Evolutionary conservation across 2,797 vertebrate genomes (phyloP), one percentile per base, ranked within the genome.

Genomic region (Sciaenops ocellatus): DNA sequence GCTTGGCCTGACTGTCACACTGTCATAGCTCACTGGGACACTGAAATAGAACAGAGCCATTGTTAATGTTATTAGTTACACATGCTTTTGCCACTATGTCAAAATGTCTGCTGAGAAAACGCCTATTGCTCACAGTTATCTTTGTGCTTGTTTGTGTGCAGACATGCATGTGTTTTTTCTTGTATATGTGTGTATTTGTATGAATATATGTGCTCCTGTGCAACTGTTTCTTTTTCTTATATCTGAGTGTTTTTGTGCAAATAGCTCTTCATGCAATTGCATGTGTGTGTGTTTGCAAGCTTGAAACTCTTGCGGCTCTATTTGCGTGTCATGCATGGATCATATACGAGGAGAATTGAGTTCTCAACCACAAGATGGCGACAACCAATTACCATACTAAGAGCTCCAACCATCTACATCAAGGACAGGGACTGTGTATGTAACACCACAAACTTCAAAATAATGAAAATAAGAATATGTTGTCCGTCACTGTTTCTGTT

Each of bases 281-380:
- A 24, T 63, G 11, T 50, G 10, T 22, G 22, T 55, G 10, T 55
- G 34, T 66, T 28, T 46, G 38, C 8, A 24, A 51, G 20, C 15
- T 4, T 75, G 34, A 38, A 38, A 38, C 34, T 38, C 34, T 34
- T 9, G 34, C 8, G 8, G 18, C 11, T 38, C n/a, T 30, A 41
- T 42, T 28, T 52, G 11, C 26, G 30, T 47, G 10, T 28, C 1
- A 3, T 16, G 16, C 38, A 60, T 51, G 1, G 44, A 42, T 48
- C 16, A 17, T 8, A 15, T 51, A 8, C 3, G 48, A 26, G 7
- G 6, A 30, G 4, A 48, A 22, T 9, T 61, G 15, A 64, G 24
- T 26, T 55, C 10, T 76, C 65, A 64, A 57, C 90, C 92, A 93
- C 90, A 83, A 94, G 92, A 82, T 93, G 92, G 92, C 86, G 82